Conservation (phyloP, 2,888 invertebrate species). For the Marasmarcha lunaedactyla region DNA sequence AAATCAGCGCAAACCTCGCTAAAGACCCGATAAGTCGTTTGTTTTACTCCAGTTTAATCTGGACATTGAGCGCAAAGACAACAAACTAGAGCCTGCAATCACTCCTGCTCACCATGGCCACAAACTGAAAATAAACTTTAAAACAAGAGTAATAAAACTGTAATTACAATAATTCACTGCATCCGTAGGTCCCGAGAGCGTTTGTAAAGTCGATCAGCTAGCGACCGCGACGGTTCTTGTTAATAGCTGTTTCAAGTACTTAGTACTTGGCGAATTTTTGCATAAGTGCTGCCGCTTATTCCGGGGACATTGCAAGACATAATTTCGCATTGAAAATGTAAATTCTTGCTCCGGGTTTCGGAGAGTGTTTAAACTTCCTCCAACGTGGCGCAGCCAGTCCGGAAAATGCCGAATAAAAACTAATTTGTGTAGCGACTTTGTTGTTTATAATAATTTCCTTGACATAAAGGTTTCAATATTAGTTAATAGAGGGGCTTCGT, state of each 20-base stretch:
- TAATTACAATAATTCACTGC: not conserved
- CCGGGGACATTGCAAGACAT: conserved; percentile 27
- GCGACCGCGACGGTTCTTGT: not conserved
- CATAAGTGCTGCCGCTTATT: conserved; percentile 29
- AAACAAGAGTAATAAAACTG: not conserved
- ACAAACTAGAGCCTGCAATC: too few species aligned
- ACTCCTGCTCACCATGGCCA: too few species aligned
- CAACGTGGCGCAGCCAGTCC: too few species aligned
- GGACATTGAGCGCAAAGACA: too few species aligned
- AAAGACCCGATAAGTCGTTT: too few species aligned
- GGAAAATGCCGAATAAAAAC: too few species aligned
- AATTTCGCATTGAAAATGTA: conserved; percentile 36
- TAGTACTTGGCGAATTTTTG: conserved; percentile 20
- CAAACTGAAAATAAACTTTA: not conserved
- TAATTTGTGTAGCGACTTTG: too few species aligned
- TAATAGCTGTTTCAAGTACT: conserved; percentile 1
- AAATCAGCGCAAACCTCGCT: too few species aligned
- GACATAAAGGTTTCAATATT: too few species aligned
- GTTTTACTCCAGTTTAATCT: too few species aligned
- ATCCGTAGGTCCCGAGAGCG: not conserved
- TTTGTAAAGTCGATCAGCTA: not conserved
- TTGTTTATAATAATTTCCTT: too few species aligned
- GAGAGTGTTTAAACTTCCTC: conserved; percentile 21
- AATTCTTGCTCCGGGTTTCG: conserved; percentile 25
- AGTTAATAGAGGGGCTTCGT: too few species aligned